Conservation (phyloP, 2,113 vertebrate genomes). For the Tyrannus savana region DNA sequence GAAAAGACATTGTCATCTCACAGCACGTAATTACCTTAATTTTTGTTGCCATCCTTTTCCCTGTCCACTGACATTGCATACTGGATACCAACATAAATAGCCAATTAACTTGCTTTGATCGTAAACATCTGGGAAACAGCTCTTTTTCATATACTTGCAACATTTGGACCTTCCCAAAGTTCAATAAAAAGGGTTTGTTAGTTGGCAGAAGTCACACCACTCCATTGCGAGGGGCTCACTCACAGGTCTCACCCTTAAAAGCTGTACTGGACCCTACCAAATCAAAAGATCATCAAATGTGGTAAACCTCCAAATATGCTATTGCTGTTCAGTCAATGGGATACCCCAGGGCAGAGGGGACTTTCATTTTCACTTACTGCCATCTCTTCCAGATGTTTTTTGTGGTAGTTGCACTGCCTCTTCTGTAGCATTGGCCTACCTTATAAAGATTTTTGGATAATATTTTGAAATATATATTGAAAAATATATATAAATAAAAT, state of each 20-base stretch:
- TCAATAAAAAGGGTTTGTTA: background rate
- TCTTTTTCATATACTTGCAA: background rate
- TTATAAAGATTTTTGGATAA: background rate
- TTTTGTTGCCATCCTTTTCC: background rate
- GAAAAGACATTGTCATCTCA: background rate
- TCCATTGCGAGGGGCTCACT: background rate
- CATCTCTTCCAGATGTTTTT: background rate
- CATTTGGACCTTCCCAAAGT: background rate
- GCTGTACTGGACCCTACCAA: background rate
- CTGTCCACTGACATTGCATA: background rate
- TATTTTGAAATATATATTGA: background rate
- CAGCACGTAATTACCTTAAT: background rate
- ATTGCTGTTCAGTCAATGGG: background rate
- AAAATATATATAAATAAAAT: background rate
- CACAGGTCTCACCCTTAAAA: background rate
- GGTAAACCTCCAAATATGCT: background rate
- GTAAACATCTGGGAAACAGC: background rate
- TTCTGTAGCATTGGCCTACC: background rate
- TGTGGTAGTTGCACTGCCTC: background rate
- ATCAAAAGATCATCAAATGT: background rate
- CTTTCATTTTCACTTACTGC: background rate
- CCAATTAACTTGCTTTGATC: background rate
- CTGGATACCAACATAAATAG: background rate
- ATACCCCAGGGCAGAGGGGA: background rate
- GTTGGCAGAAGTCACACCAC: background rate